Conservation (phyloP, 1,140 invertebrate species). For the Lepidurus packardi region DNA sequence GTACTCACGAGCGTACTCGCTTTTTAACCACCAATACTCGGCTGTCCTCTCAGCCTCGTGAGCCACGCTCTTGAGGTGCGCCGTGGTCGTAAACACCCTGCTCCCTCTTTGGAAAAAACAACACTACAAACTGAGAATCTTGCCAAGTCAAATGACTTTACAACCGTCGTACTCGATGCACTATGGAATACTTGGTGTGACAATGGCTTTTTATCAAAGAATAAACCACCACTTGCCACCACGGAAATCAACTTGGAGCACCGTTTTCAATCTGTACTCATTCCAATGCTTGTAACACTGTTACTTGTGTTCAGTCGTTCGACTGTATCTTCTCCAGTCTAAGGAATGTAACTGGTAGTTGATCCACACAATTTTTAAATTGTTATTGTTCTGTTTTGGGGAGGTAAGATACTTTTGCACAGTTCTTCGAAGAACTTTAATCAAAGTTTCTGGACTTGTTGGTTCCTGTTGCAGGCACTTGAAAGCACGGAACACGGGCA, state of each 20-base stretch:
- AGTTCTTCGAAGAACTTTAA: too few species aligned
- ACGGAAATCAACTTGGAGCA: constrained; percentile 1
- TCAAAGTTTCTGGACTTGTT: too few species aligned
- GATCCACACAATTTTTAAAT: background rate
- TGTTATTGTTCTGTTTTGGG: background rate
- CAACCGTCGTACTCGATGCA: background rate
- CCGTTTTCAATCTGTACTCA: background rate
- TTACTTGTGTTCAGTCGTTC: background rate
- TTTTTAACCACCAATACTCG: constrained; percentile 19
- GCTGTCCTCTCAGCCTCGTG: constrained; percentile 16
- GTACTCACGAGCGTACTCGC: constrained; percentile 20
- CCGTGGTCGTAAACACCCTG: background rate
- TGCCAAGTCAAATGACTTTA: background rate
- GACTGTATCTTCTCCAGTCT: background rate
- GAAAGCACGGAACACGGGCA: background rate
- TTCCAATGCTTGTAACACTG: background rate
- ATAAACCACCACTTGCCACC: constrained; percentile 23
- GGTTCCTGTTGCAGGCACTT: too few species aligned
- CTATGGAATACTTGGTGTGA: background rate
- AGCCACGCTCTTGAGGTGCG: constrained; percentile 13
- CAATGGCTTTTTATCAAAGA: background rate
- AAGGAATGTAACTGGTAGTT: background rate
- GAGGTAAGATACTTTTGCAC: too few species aligned
- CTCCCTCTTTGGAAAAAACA: background rate
- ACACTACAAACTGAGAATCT: background rate